Base-by-base conservation (phyloP, 53 echinoderm and acorn worm genomes). In the Actinopyga echinites region DNA sequence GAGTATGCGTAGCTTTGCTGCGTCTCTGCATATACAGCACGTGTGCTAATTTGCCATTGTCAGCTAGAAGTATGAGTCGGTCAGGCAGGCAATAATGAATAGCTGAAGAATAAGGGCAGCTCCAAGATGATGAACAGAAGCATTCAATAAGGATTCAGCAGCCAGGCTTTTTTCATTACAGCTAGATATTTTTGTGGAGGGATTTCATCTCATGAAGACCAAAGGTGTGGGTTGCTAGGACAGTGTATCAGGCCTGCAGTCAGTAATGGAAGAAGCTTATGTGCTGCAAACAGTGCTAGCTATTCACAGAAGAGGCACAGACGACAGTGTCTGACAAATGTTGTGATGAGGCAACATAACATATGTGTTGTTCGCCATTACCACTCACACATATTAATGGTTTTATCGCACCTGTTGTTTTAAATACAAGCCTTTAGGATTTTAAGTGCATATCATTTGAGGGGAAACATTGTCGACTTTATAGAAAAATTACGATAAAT, bases 101-200 rank as follows among this genome's bases (percentile, higher is more conserved):
- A 68, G 68, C 37, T 36, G 4, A 35, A 20, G 68, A 68, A 68
- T 71, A 71, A 56, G 77, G 56, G 55, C 77, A 77, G 77, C 77
- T 49, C 17, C 49, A 21, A 77, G 56, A 77, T 33, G 54, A 31
- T 15, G 56, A 26, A 62, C 62, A 30, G 25, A 77, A 54, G 77
- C 77, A 55, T 77, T 77, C 77, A 77, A 77, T 77, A 77, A 77
- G 32, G 77, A 32, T 56, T 77, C 77, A 56, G 56, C 77, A 56
- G 77, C 77, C 77, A 77, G 49, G 77, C 77, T 77, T 77, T 77
- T 77, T 56, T 77, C 77, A 77, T 77, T 77, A 77, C 52, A 53
- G 56, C 25, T 21, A 77, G 77, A 77, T 55, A 77, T 77, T 56
- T 56, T 77, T 33, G 45, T 56, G 49, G 77, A 77, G 53, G 21